Conservation (phyloP, 2,113 vertebrate genomes). For the Cochlearius cochlearius region DNA sequence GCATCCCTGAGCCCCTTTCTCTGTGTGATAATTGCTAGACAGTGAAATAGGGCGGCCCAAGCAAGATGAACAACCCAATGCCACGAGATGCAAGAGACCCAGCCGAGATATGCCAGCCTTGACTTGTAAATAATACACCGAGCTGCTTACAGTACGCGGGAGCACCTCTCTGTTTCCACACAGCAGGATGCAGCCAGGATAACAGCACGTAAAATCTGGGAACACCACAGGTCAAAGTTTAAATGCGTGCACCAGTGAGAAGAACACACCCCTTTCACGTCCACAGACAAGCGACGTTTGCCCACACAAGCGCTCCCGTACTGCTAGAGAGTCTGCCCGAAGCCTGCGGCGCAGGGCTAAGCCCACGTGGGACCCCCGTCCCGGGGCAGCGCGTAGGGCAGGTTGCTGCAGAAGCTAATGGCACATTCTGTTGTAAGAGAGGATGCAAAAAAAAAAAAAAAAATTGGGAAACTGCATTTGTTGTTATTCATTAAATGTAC, state of each 20-base stretch:
- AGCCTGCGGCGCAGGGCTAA: neutral
- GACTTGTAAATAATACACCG: neutral
- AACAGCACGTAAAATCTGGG: neutral
- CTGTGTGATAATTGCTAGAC: neutral
- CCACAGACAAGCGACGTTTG: neutral
- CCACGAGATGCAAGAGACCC: neutral
- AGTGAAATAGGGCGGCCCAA: neutral
- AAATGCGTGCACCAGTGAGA: neutral
- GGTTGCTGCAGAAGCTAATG: neutral
- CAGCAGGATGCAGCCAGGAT: neutral
- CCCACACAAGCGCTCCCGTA: neutral
- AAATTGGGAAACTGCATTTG: neutral
- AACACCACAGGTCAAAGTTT: neutral
- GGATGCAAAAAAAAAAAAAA: neutral
- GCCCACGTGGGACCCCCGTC: neutral
- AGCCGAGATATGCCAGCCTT: neutral
- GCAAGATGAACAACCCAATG: neutral
- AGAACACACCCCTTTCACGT: neutral
- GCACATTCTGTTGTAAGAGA: neutral
- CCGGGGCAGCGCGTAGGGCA: neutral
- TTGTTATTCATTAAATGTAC: slow-evolving; percentile 37
- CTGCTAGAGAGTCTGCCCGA: neutral
- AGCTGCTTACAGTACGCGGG: neutral
- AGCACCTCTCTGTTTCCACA: neutral
- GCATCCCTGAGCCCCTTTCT: neutral